Evolutionary conservation across 2,888 invertebrate genomes (phyloP).

Genomic region (Stegana nigrithorax): DNA sequence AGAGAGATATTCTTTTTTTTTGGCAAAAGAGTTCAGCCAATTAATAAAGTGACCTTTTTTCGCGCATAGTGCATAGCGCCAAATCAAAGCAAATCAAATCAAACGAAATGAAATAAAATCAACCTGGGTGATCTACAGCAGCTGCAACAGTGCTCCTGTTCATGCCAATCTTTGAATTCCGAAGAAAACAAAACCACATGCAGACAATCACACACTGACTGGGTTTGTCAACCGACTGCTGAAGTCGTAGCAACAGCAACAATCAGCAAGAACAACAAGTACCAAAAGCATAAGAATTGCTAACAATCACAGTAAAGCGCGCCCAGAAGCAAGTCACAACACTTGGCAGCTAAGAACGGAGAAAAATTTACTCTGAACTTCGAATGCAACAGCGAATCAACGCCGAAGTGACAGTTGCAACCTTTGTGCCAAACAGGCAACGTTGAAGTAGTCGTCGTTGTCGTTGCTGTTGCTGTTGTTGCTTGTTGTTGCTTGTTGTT

Average conservation of each 20-base stretch:
- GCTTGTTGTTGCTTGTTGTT: too few relatives aligned
- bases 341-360: too few relatives aligned
- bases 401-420: constrained; percentile 42
- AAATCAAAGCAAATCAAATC: neutral
- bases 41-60: constrained; percentile 60
- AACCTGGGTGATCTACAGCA: constrained; percentile 49
- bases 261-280: neutral
- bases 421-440: constrained; percentile 47
- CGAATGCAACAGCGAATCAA: neutral
- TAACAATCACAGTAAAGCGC: neutral
- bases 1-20: too few relatives aligned
- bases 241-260: too few relatives aligned
- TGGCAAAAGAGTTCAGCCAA: constrained; percentile 47
- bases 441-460: too few relatives aligned
- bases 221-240: too few relatives aligned
- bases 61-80: neutral
- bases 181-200: constrained; percentile 46
- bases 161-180: constrained; percentile 44
- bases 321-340: neutral
- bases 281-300: constrained; percentile 2
- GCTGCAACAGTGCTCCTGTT: neutral
- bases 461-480: too few relatives aligned
- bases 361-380: too few relatives aligned
- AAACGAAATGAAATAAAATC: constrained; percentile 35
- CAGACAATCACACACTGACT: constrained; percentile 47